Base-by-base conservation (phyloP, 2,888 invertebrate species). In the Nezara viridula region DNA sequence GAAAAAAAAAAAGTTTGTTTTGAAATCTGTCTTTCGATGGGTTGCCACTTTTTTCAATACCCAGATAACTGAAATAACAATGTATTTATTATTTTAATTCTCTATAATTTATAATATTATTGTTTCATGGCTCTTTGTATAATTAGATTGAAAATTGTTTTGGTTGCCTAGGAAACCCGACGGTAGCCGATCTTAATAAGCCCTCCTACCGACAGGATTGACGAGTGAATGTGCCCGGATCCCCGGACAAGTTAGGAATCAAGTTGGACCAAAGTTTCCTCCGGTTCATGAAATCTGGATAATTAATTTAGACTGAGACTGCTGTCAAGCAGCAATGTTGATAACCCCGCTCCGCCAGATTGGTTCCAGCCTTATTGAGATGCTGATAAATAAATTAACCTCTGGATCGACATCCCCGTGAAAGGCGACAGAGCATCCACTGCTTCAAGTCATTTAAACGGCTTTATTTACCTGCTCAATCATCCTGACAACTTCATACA, bases 291-390 rank as follows among this genome's bases (percentile, higher is more conserved):
- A 73, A 73, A 73, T 73, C 37, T 73, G 66, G 32, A 73, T 73
- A 73, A 73, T 73, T 73, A 73, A 73, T 73, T 73, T 73, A 21
- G 66, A 73, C 66, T 73, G 27, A 37, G 6, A 32, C 27, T 73
- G n/a, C 66, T 73, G 66, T 73, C 32, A 73, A 73, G 66, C 66
- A 73, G 66, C 66, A 73, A 37, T 73, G 66, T 73, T 73, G 66
- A 73, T 73, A 73, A 73, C 66, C 66, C 37, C 7, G 9, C 66
- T 21, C 37, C 66, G 37, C 19, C 19, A 21, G 37, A 32, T 73
- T 73, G 66, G 66, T 73, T 73, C 37, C 6, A 37, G 37, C 66
- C 66, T 73, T 73, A 73, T 37, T 37, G 37, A 16, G 66, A 19
- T 37, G 32, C 5, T 73, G 66, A 37, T 73, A 73, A 73, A 73